Percentiles rank a stretch among this genome's conserved stretches.
phyloP scores from a whole-genome alignment of 2,888 invertebrate genomes.

The Tridacna gigas region DNA sequence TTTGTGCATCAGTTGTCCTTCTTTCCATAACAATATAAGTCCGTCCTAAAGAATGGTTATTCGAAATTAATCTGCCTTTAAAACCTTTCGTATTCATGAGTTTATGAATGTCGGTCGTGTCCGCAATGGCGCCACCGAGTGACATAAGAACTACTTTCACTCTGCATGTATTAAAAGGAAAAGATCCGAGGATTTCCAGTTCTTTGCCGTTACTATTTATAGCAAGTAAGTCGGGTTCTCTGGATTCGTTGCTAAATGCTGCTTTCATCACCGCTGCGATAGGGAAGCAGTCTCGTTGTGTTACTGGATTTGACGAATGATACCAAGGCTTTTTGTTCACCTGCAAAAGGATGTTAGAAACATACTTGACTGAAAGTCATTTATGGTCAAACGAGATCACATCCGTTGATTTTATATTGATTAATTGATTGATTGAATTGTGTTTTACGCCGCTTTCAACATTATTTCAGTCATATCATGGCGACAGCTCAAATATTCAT shows the following conservation, averaged over 20 bases:
- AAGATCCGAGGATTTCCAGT: neutral
- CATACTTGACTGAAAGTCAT: too few species aligned
- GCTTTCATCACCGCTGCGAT: neutral
- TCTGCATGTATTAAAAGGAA: neutral
- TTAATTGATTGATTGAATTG: too few species aligned
- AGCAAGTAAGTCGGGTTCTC: neutral
- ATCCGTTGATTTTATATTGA: too few species aligned
- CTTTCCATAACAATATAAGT: conserved; percentile 7
- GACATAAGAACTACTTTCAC: conserved; percentile 15
- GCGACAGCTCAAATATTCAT: too few species aligned
- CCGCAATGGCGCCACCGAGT: neutral
- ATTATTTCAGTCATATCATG: too few species aligned
- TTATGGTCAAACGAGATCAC: too few species aligned
- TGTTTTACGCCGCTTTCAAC: too few species aligned
- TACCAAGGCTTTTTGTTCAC: neutral
- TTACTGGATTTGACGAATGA: neutral
- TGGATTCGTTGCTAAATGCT: neutral
- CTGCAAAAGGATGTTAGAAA: neutral
- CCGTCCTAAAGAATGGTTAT: conserved; percentile 1
- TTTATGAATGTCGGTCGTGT: neutral
- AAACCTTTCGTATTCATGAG: conserved; percentile 7
- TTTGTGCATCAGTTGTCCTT: neutral
- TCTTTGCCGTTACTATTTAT: neutral
- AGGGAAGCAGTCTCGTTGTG: neutral
- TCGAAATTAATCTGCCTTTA: conserved; percentile 2